A percentile compares a stretch with the other conserved stretches of the same genome.
phyloP scores from a whole-genome alignment of 2,113 vertebrate genomes.

The Halichoerus grypus region DNA sequence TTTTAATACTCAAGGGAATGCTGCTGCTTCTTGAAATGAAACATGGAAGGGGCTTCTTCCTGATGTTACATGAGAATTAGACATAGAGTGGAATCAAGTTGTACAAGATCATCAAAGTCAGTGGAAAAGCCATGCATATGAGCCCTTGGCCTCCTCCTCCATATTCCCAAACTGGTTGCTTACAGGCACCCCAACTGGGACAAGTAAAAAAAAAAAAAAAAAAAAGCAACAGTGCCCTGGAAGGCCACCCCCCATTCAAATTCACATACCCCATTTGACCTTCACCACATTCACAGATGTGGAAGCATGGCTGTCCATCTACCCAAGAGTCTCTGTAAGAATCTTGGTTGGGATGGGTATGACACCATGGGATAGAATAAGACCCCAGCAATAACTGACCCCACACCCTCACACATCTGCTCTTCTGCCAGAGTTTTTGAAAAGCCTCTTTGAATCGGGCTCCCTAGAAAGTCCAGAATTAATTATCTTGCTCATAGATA shows the following conservation, averaged over 20 bases:
- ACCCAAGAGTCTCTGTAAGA: background rate
- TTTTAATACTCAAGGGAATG: background rate
- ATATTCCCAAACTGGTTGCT: background rate
- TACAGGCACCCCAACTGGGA: background rate
- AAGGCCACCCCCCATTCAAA: background rate
- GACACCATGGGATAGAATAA: background rate
- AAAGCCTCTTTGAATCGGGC: background rate
- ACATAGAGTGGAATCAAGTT: background rate
- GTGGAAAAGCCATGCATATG: background rate
- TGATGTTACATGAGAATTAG: background rate
- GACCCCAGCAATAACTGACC: background rate
- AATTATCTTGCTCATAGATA: constrained; percentile 69
- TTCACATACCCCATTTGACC: background rate
- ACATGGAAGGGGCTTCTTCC: background rate
- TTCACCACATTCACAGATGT: background rate
- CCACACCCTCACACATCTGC: background rate
- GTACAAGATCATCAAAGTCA: background rate
- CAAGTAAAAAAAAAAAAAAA: background rate
- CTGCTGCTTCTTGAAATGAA: constrained; percentile 19
- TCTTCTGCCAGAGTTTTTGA: background rate
- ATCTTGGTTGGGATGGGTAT: background rate
- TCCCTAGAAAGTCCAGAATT: constrained; percentile 77
- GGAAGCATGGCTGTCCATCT: background rate
- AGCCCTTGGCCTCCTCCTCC: background rate
- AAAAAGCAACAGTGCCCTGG: background rate